Percentiles rank a stretch among this genome's conserved stretches.
Conservation (phyloP, 1,140 invertebrate species). For the Littorina saxatilis region DNA sequence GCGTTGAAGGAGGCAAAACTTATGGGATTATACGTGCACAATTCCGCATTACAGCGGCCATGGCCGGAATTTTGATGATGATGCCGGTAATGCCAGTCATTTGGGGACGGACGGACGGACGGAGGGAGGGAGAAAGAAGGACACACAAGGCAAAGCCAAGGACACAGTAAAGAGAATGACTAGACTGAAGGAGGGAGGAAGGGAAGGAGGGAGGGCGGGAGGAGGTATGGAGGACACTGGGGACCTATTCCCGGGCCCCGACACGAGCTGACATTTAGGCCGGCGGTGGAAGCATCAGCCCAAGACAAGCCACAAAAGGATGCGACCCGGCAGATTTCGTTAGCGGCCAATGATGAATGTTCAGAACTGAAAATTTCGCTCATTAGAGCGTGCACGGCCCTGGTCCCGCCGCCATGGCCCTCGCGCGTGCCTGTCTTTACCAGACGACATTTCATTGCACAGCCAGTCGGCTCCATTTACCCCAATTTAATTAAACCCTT, state of each 20-base stretch:
- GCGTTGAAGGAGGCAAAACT: background rate
- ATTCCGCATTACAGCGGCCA: background rate
- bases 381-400: constrained; percentile 25
- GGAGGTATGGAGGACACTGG: no score
- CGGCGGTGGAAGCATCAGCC: no score
- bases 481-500: constrained; percentile 42
- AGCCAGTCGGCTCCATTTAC: constrained; percentile 28
- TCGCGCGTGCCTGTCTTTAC: constrained; percentile 25
- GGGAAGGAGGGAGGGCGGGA: no score
- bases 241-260: no score
- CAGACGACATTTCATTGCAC: constrained; percentile 37
- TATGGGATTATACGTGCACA: constrained; percentile 10
- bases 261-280: no score
- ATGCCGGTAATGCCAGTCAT: constrained; percentile 1
- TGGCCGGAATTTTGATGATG: constrained; percentile 1
- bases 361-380: constrained; percentile 33
- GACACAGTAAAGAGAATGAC: no score
- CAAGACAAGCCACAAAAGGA: constrained; percentile 20
- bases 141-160: background rate
- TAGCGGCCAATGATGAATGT: constrained; percentile 30
- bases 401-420: background rate
- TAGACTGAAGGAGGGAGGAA: no score
- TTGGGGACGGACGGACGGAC: background rate
- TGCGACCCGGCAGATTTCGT: constrained; percentile 34
- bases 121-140: background rate